Conservation (phyloP, 2,888 invertebrate genomes). For the Mystacides longicornis region DNA sequence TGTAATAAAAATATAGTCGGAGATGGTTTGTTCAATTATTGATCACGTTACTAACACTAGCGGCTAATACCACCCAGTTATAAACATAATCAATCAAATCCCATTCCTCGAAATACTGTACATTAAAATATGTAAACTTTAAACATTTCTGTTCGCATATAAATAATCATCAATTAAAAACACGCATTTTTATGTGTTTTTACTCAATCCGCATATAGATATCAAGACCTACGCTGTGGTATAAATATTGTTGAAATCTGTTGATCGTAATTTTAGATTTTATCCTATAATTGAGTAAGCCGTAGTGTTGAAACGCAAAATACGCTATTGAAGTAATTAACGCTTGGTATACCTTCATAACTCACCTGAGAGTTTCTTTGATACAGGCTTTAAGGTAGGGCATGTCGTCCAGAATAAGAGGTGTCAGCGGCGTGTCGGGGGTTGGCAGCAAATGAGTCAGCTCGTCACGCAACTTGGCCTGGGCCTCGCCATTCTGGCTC, state of each 20-base stretch:
- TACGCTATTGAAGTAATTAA: neutral
- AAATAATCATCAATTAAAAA: too few species aligned
- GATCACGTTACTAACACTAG: too few species aligned
- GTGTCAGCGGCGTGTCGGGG: constrained; percentile 48
- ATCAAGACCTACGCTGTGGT: too few species aligned
- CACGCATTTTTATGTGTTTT: too few species aligned
- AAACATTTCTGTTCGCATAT: too few species aligned
- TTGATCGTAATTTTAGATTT: neutral
- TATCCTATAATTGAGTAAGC: neutral
- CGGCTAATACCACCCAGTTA: too few species aligned
- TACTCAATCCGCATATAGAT: too few species aligned
- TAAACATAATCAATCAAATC: too few species aligned
- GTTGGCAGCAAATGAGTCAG: constrained; percentile 49
- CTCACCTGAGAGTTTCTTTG: constrained; percentile 66
- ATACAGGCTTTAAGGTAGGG: constrained; percentile 69
- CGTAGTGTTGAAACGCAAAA: neutral
- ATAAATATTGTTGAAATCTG: neutral
- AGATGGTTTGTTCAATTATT: neutral
- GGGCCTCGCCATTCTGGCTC: constrained; percentile 61
- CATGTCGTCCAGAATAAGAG: constrained; percentile 54
- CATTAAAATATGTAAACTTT: too few species aligned
- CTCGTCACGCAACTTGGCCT: constrained; percentile 57
- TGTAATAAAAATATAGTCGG: constrained; percentile 31
- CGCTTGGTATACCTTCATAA: neutral
- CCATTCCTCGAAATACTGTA: too few species aligned